Percentiles rank a stretch among this genome's conserved stretches.
Evolutionary conservation across 1,140 invertebrate species (phyloP).

Genomic region (Habropoda laboriosa): DNA sequence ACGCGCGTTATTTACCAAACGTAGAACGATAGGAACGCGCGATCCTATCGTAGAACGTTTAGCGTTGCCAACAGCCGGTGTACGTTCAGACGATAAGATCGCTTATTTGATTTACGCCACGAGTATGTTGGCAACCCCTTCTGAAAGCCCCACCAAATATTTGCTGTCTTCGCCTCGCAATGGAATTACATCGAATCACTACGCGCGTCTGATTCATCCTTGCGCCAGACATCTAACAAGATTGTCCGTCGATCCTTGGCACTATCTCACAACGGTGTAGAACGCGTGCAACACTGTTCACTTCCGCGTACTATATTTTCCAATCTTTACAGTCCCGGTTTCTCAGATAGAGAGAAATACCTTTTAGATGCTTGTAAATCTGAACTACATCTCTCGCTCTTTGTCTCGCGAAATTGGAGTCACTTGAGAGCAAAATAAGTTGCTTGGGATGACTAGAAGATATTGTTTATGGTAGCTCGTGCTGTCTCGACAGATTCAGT

Average conservation of each 20-base stretch:
- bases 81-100: conserved; percentile 43
- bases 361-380: too few relatives aligned
- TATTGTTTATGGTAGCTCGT: too few relatives aligned
- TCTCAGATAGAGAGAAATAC: too few relatives aligned
- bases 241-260: neutral
- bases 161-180: conserved; percentile 19
- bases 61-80: conserved; percentile 13
- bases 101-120: conserved; percentile 42
- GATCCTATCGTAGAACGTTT: conserved; percentile 32
- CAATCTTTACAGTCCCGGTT: neutral
- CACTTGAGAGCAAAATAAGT: too few relatives aligned
- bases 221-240: neutral
- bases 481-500: too few relatives aligned
- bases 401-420: too few relatives aligned
- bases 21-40: conserved; percentile 9
- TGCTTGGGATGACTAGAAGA: too few relatives aligned
- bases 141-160: conserved; percentile 45
- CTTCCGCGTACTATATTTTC: neutral
- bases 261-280: neutral
- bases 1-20: conserved; percentile 27
- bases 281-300: neutral
- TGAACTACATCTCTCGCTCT: too few relatives aligned
- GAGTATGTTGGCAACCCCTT: conserved; percentile 34
- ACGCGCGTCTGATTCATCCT: conserved; percentile 11
- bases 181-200: conserved; percentile 38